phyloP scores from a whole-genome alignment of 2,888 invertebrate species.

The Scaptomyza reducta region DNA sequence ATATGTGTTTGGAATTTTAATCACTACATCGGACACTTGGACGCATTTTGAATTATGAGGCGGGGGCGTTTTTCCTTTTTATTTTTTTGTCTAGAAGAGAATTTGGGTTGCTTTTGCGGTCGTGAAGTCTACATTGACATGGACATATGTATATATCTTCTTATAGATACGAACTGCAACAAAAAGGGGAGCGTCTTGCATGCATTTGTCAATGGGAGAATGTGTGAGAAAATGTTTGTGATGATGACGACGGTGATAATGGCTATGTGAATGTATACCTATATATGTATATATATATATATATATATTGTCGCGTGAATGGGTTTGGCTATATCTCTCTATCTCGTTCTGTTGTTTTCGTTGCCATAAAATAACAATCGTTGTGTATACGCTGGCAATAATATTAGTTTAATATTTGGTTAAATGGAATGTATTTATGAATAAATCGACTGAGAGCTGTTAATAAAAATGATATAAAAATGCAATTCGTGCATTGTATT shows the following conservation, averaged over 20 bases:
- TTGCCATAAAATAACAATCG: conserved; percentile 53
- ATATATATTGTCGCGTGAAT: conserved; percentile 4
- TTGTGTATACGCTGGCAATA: conserved; percentile 52
- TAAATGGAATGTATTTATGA: conserved; percentile 64
- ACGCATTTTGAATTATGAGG: conserved; percentile 74
- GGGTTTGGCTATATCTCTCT: not conserved
- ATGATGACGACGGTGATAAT: conserved; percentile 58
- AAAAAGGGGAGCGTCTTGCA: conserved; percentile 42
- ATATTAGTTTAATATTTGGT: conserved; percentile 66
- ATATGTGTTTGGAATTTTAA: conserved; percentile 72
- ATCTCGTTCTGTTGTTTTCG: conserved; percentile 16
- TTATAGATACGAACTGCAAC: conserved; percentile 9
- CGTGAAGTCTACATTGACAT: conserved; percentile 54
- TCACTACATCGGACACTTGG: conserved; percentile 66
- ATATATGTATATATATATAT: conserved; percentile 1
- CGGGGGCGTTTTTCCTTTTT: conserved; percentile 49
- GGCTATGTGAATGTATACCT: conserved; percentile 20
- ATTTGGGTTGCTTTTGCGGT: conserved; percentile 52
- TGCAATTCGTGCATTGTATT: conserved; percentile 48
- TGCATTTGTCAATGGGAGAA: conserved; percentile 61
- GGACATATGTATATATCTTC: conserved; percentile 11
- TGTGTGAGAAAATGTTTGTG: conserved; percentile 71
- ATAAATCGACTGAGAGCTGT: conserved; percentile 37
- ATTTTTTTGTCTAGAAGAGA: conserved; percentile 13
- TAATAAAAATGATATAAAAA: conserved; percentile 50